Evolutionary conservation across 2,888 invertebrate species (phyloP), one percentile per base, ranked within the genome.

Genomic region (Aethes cnicana): DNA sequence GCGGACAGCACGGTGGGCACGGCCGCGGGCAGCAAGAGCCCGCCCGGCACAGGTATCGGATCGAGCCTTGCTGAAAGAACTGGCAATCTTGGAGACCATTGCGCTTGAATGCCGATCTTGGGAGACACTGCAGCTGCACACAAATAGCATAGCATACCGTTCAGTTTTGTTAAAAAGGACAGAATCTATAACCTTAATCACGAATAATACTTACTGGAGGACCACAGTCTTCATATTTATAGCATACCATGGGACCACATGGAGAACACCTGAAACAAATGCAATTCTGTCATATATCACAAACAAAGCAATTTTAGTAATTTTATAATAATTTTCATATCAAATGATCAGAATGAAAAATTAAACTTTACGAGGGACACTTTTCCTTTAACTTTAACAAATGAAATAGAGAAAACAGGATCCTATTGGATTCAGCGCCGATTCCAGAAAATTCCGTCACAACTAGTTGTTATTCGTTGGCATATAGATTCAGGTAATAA

Each of bases 221-320:
- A 58, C 90, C 90, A 58, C 84, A 87, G 62, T 90, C 90, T 78
- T 90, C 88, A 61, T 90, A 90, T 77, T 85, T 89, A 62, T 90
- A 90, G 63, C 90, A 90, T 55, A 89, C 84, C 81, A 85, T 84
- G 49, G 84, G 87, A 55, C 88, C 85, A 72, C 87, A 87, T 37
- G 89, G 86, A 36, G 84, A 78, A 76, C 87, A 88, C 89, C 88
- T 87, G 66, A 46, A 73, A 78, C n/a, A 39, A 8, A 23, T 30
- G 4, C 2, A 35, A 37, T 16, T 12, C 14, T 6, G 4, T 28
- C 7, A 6, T n/a, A n/a, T n/a, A n/a, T n/a, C n/a, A n/a, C n/a
- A n/a, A n/a, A n/a, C n/a, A n/a, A n/a, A n/a, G n/a, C n/a, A n/a
- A n/a, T n/a, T n/a, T n/a, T n/a, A n/a, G n/a, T n/a, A n/a, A n/a